Evolutionary conservation across 2,797 vertebrate genomes (phyloP), one percentile per base, ranked within the genome.

Genomic region (Parambassis ranga): DNA sequence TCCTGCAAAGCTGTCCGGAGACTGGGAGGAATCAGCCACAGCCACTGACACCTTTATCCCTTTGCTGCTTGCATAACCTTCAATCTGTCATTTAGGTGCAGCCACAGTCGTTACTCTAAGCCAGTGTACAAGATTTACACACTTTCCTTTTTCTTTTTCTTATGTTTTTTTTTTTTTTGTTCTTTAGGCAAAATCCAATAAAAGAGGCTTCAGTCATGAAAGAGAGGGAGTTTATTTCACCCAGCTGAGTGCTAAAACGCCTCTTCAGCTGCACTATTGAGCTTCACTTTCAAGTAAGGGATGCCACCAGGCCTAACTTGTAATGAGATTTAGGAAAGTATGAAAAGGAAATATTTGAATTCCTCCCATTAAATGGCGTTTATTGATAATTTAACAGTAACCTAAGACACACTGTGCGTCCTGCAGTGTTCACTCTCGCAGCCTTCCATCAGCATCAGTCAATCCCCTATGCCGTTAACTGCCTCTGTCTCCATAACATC

Each of bases 21-120:
- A 53, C 67, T 42, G 4, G 20, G 27, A 49, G 58, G 68, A 73
- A 75, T 72, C 68, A 77, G 61, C 63, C 62, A 6, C 31, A 10
- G 15, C 33, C 28, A 10, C 32, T 38, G 10, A 33, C 24, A 24
- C 43, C 46, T 33, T 47, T 27, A 62, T 73, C 77, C 78, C 53
- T n/a, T 74, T 72, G 63, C 82, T 85, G 82, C 67, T 69, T 75
- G 30, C 73, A 72, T 73, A 76, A 83, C 71, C 74, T 66, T 81
- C 71, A 65, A 70, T 81, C 72, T 62, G 72, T 87, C 85, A 73
- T 46, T 53, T 41, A 65, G 47, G 31, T 42, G 11, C 42, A 48
- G 65, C 51, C 28, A 22, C 52, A 59, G 68, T 18, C 4, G 4
- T 2, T 6, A 35, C 49, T 58, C 48, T 32, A 24, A 62, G 58